These are phyloP conservation scores for Drosophila maculinotata DNA, from an alignment of 2,888 invertebrate genomes.

Conservation along the genomic window DNA sequence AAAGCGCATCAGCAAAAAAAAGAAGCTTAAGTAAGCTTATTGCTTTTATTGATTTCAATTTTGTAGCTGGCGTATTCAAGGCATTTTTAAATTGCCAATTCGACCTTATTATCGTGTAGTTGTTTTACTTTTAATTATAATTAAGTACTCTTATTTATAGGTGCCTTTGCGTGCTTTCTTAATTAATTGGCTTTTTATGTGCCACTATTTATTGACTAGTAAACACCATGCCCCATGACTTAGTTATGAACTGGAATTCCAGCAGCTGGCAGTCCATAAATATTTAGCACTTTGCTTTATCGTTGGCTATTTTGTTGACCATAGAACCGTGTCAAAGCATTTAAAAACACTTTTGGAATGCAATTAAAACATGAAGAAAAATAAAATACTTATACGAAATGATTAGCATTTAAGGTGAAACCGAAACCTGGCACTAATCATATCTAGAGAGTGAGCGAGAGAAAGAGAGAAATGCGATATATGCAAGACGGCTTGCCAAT, in stretches of 20 bases:
- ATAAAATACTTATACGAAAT: conserved; percentile 8
- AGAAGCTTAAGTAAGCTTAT: conserved; percentile 18
- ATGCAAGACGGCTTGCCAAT: conserved; percentile 37
- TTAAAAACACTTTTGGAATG: conserved; percentile 46
- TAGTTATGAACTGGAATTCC: conserved; percentile 46
- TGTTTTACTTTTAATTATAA: conserved; percentile 37
- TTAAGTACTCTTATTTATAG: conserved; percentile 19
- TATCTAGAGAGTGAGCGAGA: conserved; percentile 9
- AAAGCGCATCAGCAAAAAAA: conserved; percentile 21
- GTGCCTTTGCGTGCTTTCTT: conserved; percentile 41
- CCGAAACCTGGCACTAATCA: conserved; percentile 17
- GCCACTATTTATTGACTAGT: conserved; percentile 25
- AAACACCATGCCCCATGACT: conserved; percentile 35
- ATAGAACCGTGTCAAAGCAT: conserved; percentile 64
- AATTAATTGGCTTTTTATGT: conserved; percentile 44
- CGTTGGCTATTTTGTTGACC: conserved; percentile 5
- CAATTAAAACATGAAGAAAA: conserved; percentile 32
- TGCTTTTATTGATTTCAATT: conserved; percentile 28
- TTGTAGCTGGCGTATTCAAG: conserved; percentile 34
- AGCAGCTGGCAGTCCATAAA: conserved; percentile 50
- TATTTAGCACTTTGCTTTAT: conserved; percentile 48
- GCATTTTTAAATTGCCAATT: conserved; percentile 54
- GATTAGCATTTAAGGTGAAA: conserved; percentile 46
- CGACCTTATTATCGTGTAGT: conserved; percentile 63
- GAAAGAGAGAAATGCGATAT: conserved; percentile 26